Evolutionary conservation across 2,888 invertebrate genomes (phyloP).

Genomic region (Monoplex corrugatus): DNA sequence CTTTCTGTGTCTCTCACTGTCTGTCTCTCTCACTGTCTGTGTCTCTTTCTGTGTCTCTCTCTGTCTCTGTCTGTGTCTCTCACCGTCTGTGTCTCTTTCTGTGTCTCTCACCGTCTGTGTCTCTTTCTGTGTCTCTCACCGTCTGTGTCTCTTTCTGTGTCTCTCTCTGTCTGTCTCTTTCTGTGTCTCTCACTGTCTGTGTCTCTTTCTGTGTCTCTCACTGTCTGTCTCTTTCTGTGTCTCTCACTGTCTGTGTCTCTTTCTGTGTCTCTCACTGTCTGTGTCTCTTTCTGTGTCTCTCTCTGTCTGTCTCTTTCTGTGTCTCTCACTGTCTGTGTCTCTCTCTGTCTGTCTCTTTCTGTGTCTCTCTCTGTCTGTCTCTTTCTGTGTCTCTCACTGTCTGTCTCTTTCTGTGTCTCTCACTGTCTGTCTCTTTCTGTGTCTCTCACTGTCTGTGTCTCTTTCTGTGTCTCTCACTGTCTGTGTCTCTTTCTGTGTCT

Average conservation of each 20-base stretch:
- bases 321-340: slow-evolving; percentile 17
- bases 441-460: neutral
- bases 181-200: no score
- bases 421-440: neutral
- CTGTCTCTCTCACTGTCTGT: neutral
- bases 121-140: no score
- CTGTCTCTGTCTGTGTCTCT: slow-evolving; percentile 1
- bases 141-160: no score
- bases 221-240: neutral
- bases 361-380: neutral
- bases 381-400: neutral
- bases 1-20: neutral
- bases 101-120: no score
- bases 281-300: neutral
- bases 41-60: slow-evolving; percentile 16
- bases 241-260: neutral
- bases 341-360: neutral
- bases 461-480: neutral
- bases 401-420: neutral
- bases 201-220: no score
- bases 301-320: neutral
- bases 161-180: no score
- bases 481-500: neutral
- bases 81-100: no score
- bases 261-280: slow-evolving; percentile 11